Evolutionary conservation across 2,113 vertebrate genomes (phyloP).

Genomic region (Nannobrachium achirus): DNA sequence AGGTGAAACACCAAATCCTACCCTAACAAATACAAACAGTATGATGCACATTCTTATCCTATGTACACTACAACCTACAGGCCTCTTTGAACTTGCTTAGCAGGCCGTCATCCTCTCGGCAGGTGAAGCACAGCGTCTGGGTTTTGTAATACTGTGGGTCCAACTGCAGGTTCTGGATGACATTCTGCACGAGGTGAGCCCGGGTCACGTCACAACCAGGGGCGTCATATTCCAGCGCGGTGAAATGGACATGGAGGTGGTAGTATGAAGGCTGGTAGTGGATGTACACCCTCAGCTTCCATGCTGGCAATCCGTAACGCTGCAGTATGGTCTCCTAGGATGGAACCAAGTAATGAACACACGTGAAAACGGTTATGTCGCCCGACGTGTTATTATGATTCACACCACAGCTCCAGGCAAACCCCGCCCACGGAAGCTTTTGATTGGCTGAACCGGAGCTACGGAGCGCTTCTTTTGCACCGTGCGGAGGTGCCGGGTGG

Average conservation of each 20-base stretch:
- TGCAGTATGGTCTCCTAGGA: conserved; percentile 82
- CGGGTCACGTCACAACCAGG: conserved; percentile 87
- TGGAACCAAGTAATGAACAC: no score
- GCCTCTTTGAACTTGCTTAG: conserved; percentile 83
- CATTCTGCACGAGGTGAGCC: conserved; percentile 88
- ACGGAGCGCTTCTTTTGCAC: no score
- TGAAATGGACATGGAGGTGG: conserved; percentile 95
- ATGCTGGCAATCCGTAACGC: conserved; percentile 73
- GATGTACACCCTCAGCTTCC: conserved; percentile 86
- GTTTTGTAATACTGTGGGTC: conserved; percentile 80
- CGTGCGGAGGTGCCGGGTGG: no score
- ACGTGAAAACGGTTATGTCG: neutral
- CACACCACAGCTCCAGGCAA: no score
- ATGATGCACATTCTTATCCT: no score
- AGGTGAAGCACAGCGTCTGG: conserved; percentile 83
- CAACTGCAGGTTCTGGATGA: conserved; percentile 87
- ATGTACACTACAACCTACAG: conserved; percentile 58
- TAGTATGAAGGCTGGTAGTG: conserved; percentile 97
- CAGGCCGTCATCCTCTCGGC: conserved; percentile 83
- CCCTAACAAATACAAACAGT: no score
- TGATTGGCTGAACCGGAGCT: no score
- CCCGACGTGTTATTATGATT: no score
- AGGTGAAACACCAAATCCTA: no score
- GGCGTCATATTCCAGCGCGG: conserved; percentile 85
- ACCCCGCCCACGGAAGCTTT: no score